Conservation (phyloP, 2,888 invertebrate genomes). For the Ormia ochracea region DNA sequence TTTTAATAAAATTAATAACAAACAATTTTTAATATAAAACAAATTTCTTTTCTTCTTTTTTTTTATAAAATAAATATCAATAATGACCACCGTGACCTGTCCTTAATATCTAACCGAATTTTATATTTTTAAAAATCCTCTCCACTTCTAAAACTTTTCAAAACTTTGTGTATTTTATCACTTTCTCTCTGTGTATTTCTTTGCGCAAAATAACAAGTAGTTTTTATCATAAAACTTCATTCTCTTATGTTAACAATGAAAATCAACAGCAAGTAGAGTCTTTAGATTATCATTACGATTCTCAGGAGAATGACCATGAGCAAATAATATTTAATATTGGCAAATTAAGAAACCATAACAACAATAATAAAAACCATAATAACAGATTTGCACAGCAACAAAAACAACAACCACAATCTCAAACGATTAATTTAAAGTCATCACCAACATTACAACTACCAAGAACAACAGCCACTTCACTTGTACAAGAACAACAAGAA, state of each 20-base stretch:
- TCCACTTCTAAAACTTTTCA: too few species aligned
- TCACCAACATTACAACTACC: slow-evolving; percentile 78
- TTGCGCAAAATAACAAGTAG: slow-evolving; percentile 32
- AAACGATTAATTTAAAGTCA: slow-evolving; percentile 71
- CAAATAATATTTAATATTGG: slow-evolving; percentile 63
- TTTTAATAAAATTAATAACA: background rate
- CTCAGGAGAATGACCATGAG: slow-evolving; percentile 46
- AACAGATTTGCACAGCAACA: slow-evolving; percentile 50
- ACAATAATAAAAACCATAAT: slow-evolving; percentile 32
- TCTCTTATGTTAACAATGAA: slow-evolving; percentile 28
- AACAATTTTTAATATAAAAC: slow-evolving; percentile 8
- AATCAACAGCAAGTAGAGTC: slow-evolving; percentile 35
- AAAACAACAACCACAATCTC: slow-evolving; percentile 60
- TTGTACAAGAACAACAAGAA: slow-evolving; percentile 50
- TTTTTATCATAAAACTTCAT: slow-evolving; percentile 40
- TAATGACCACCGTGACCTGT: slow-evolving; percentile 18
- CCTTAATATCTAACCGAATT: slow-evolving; percentile 11
- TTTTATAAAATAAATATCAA: slow-evolving; percentile 9
- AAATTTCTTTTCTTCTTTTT: background rate
- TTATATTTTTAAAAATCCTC: background rate
- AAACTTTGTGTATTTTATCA: slow-evolving; percentile 7
- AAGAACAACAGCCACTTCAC: slow-evolving; percentile 69
- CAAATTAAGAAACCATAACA: slow-evolving; percentile 49
- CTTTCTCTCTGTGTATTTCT: background rate
- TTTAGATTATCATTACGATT: slow-evolving; percentile 27